Evolutionary conservation across 2,797 vertebrate genomes (phyloP), one percentile per base, ranked within the genome.

Genomic region (Rhinophrynus dorsalis): DNA sequence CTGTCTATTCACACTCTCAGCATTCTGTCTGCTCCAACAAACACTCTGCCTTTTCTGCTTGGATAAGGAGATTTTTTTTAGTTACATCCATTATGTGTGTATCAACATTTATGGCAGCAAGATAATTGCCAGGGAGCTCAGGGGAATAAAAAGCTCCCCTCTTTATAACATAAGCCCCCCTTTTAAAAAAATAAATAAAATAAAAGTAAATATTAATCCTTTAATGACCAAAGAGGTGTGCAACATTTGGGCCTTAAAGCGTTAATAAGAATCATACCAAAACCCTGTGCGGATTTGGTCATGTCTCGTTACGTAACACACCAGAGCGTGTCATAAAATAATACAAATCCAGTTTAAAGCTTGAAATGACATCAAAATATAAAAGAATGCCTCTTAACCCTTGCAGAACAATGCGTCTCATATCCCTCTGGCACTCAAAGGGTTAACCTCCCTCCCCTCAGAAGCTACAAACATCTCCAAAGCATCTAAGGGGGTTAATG

Each of bases 61-160:
- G 82, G 83, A 85, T 89, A 88, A 91, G 86, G 85, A 84, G 84
- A 84, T 85, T 90, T 88, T 72, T n/a, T 88, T 84, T 81, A 86
- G 84, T 87, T 89, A 86, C 83, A 88, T 86, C 83, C 85, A 89
- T 90, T 90, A 89, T 85, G 86, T 85, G 82, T 84, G 64, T 85
- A 90, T 89, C 89, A 90, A 90, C 89, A 88, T 90, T 90, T 88
- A 90, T 86, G 85, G 87, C 86, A 86, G 82, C 79, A 83, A 89
- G 85, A 87, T 90, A 90, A 90, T 88, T 90, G 86, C 85, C 83
- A 78, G 78, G 86, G 85, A 86, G 81, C 86, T 89, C 80, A 64
- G 68, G 84, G 81, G 84, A 81, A 89, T 86, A 84, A 89, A n/a
- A 88, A 84, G 80, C 83, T 84, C 80, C 79, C n/a, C 80, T 80